Base-by-base conservation (phyloP, 1,140 invertebrate species). In the Cephus cinctus region DNA sequence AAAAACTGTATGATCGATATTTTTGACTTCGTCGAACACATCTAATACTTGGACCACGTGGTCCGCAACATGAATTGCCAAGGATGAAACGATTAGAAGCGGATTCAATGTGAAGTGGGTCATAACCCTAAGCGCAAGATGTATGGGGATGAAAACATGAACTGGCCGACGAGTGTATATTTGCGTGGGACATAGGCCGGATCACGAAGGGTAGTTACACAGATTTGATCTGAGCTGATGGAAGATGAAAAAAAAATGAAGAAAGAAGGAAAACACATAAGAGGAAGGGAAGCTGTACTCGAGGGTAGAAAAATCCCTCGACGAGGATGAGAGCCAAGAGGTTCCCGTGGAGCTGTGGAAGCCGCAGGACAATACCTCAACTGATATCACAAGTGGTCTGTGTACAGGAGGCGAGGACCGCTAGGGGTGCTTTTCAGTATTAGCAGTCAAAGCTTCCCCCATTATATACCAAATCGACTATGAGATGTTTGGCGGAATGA, bases 401-500 rank as follows among this genome's bases (percentile, higher is more conserved):
- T 20, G 5, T 50, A 27, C 31, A 48, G 49, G 57, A 51, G 57
- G 25, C 47, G 50, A 0, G n/a, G 23, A 41, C 27, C 18, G 16
- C 18, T n/a, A 38, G 21, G 9, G 20, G 42, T 36, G 43, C 48
- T 8, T 27, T n/a, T n/a, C 25, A 59, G 49, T 50, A 20, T 25
- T 41, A 14, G 25, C 6, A 27, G 25, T 27, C 25, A 27, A 27
- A 27, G 25, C 25, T n/a, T 27, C n/a, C 25, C 6, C 25, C n/a
- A 27, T 27, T 27, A 27, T 27, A 6, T n/a, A n/a, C 42, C 35
- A 61, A 61, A 61, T 61, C 58, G 50, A 39, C 44, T 43, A 34
- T 56, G 36, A 52, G 54, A 57, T 61, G 58, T 61, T 61, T 61
- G 52, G 57, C 59, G 58, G 54, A 61, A 61, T 58, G 58, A 61